Evolutionary conservation across 2,888 invertebrate species (phyloP), one percentile per base, ranked within the genome.

Genomic region (Cantharis nigra): DNA sequence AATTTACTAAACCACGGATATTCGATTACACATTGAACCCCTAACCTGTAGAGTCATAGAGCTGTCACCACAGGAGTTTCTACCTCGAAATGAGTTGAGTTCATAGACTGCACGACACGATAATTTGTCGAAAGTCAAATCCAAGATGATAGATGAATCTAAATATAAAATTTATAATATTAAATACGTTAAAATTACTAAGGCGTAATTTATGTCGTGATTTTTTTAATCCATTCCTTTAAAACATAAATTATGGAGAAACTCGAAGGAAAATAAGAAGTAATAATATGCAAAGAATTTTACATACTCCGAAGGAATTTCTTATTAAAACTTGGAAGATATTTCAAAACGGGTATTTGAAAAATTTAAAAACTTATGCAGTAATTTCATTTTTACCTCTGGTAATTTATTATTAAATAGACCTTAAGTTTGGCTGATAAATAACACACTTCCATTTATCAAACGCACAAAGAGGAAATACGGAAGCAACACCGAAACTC

Each of bases 121-220:
- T 76, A 80, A 80, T 80, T 80, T 80, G 79, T 80, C 79, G 71
- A 63, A 71, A 78, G 79, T 78, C 79, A 75, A 67, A 76, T 75
- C 74, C 74, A 62, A 20, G 74, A 80, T 78, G 79, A 80, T 80
- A 78, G 79, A 80, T 80, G 79, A 67, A 75, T 71, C 65, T 49
- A 67, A 71, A 74, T 72, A 77, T 78, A 74, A 71, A 80, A 81
- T 77, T 78, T 78, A 79, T 79, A 75, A 80, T 77, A 81, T 80
- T 80, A 80, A 75, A 80, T 78, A 79, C 81, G 77, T 80, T 81
- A 78, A 79, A 78, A 80, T 81, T 80, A 81, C 71, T 74, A 76
- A 75, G 28, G 14, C 18, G 64, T 71, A 75, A 80, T 80, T 80
- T 78, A 80, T 79, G 33, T 72, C 69, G 49, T 26, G 69, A 62